Evolutionary conservation across 2,888 invertebrate genomes (phyloP).

Genomic region (Unio pictorum): DNA sequence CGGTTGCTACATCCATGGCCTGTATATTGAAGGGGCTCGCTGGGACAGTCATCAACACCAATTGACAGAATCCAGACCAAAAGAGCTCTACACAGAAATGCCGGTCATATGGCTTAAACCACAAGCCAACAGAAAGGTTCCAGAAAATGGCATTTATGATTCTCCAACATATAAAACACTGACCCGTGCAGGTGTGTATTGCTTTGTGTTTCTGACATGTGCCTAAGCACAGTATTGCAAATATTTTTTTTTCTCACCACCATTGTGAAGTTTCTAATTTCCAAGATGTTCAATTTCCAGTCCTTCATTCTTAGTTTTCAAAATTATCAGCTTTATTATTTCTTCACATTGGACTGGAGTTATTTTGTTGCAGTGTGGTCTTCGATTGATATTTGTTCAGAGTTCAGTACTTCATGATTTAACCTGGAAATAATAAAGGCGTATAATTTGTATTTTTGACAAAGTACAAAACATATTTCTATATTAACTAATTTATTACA

Average conservation of each 20-base stretch:
- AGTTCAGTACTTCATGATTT: too few relatives aligned
- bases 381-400: too few relatives aligned
- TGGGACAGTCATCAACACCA: constrained; percentile 62
- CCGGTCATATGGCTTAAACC: constrained; percentile 81
- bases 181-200: constrained; percentile 73
- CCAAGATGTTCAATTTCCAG: too few relatives aligned
- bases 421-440: too few relatives aligned
- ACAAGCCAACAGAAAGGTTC: constrained; percentile 76
- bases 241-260: neutral
- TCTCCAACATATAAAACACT: constrained; percentile 81
- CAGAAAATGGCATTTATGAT: constrained; percentile 73
- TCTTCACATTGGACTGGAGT: too few relatives aligned
- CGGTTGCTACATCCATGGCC: constrained; percentile 71
- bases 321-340: too few relatives aligned
- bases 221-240: neutral
- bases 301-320: too few relatives aligned
- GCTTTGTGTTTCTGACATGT: neutral
- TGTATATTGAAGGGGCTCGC: constrained; percentile 70
- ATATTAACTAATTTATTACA: too few relatives aligned
- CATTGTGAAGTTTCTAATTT: neutral
- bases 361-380: too few relatives aligned
- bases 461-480: too few relatives aligned
- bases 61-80: constrained; percentile 69
- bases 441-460: too few relatives aligned
- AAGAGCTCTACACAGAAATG: constrained; percentile 77